Base-by-base conservation (phyloP, 1,140 invertebrate genomes). In the Druon quercuslanigerum region DNA sequence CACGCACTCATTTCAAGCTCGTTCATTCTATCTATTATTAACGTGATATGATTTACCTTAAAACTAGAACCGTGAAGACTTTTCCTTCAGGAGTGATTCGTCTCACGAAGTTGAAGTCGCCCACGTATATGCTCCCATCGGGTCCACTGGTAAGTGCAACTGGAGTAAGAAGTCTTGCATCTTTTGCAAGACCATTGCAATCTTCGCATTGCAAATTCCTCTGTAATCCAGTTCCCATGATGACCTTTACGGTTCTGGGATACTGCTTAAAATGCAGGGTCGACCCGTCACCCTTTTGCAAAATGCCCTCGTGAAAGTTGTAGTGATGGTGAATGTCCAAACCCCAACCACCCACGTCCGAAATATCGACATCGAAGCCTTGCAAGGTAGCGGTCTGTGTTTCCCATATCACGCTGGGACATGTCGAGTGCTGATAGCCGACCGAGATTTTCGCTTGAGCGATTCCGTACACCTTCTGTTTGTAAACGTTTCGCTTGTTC, bases 281-380 rank as follows among this genome's bases (percentile, higher is more conserved):
- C 1, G 96, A 96, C 50, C 98, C 98, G 88, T 99, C 98, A 33
- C 98, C 98, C 89, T 98, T 98, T 88, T 99, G 98, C 54, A 99
- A 91, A 80, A 99, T 98, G 84, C 97, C 98, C 93, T 99, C 97
- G 85, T 98, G 96, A 92, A 98, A 98, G 89, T 99, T 99, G 91
- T 99, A 99, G 89, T 98, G 97, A 89, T 99, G 98, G 91, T 99
- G 98, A 74, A 99, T 98, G 87, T 99, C 96, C 19, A 99, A 91
- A 75, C 98, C 98, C 98, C 98, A 99, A 13, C 97, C 98, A 1
- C 98, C 98, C 60, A 99, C 96, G 87, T 99, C 97, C 0, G 98
- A 98, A 76, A 99, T 98, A 81, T 98, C 97, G 50, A 99, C 96
- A 89, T 99, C 97, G 91, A 98, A 99, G n/a, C 98, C 99, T 89